phyloP scores from a whole-genome alignment of 2,113 vertebrate species.

The Bambusicola thoracicus region DNA sequence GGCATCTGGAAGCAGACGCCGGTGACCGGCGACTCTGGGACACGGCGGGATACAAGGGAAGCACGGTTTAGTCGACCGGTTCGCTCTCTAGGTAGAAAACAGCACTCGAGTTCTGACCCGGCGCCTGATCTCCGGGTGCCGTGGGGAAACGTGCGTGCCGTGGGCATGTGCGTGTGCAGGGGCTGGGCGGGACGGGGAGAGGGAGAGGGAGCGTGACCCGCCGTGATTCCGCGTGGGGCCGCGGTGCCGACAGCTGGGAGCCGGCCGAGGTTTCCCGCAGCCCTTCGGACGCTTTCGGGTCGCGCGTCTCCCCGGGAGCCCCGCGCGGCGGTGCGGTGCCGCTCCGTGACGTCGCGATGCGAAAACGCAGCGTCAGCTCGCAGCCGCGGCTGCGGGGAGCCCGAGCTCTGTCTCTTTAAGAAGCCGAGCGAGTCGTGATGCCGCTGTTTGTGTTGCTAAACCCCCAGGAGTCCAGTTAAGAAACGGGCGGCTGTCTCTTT shows the following conservation, averaged over 20 bases:
- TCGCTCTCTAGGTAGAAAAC: not conserved
- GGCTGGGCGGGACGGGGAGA: not conserved
- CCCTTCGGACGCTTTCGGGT: not conserved
- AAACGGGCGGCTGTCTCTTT: constrained; percentile 88
- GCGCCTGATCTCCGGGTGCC: not conserved
- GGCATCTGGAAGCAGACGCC: not conserved
- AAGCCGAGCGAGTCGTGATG: constrained; percentile 56
- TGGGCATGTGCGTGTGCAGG: not conserved
- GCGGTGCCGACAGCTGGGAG: not conserved
- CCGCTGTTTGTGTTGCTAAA: constrained; percentile 67
- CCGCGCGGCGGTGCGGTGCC: not conserved
- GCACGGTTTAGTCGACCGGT: rapidly evolving
- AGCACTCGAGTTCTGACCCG: not conserved
- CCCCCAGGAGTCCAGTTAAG: constrained; percentile 74
- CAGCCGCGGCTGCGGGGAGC: not conserved
- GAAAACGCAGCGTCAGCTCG: not conserved
- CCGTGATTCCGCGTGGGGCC: not conserved
- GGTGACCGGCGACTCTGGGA: rapidly evolving
- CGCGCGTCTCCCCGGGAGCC: not conserved
- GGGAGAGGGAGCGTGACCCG: not conserved
- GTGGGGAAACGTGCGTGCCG: rapidly evolving
- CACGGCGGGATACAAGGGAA: not conserved
- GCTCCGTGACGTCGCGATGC: not conserved
- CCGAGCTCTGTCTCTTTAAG: constrained; percentile 75
- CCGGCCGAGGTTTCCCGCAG: not conserved